Conservation (phyloP, 2,797 vertebrate species). For the Mormyrops boulengeri region DNA sequence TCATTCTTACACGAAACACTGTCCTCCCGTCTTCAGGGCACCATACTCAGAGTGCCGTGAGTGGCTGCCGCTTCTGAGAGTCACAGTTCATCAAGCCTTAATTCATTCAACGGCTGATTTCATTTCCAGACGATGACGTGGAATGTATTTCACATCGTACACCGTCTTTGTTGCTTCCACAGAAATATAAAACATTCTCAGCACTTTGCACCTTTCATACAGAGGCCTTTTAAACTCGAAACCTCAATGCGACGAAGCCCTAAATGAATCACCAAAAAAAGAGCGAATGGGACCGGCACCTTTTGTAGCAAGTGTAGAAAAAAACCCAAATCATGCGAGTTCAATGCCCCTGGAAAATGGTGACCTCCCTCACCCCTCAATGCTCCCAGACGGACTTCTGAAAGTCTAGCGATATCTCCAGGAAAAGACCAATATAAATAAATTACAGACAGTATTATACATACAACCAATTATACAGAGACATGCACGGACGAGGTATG, state of each 20-base stretch:
- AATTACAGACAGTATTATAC: background rate
- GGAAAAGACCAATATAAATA: conserved; percentile 1
- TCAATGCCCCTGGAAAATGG: background rate
- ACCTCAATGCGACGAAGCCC: conserved; percentile 13
- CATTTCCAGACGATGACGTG: background rate
- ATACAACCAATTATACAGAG: background rate
- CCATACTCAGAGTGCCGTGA: background rate
- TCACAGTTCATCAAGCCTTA: background rate
- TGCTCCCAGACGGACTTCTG: conserved; percentile 33
- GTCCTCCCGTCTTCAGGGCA: background rate
- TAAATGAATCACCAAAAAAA: conserved; percentile 9
- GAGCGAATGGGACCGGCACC: conserved; percentile 25
- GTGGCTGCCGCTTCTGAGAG: background rate
- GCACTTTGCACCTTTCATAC: background rate
- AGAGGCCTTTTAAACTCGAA: background rate
- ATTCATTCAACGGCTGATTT: background rate
- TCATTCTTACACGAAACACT: background rate
- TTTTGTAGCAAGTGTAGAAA: conserved; percentile 13
- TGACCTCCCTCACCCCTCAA: background rate
- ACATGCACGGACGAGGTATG: background rate
- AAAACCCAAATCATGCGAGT: background rate
- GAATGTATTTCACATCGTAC: background rate
- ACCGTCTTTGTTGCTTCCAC: background rate
- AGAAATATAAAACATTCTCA: background rate
- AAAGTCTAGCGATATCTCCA: conserved; percentile 46